phyloP scores from a whole-genome alignment of 2,888 invertebrate genomes.

The Myopa tessellatipennis region DNA sequence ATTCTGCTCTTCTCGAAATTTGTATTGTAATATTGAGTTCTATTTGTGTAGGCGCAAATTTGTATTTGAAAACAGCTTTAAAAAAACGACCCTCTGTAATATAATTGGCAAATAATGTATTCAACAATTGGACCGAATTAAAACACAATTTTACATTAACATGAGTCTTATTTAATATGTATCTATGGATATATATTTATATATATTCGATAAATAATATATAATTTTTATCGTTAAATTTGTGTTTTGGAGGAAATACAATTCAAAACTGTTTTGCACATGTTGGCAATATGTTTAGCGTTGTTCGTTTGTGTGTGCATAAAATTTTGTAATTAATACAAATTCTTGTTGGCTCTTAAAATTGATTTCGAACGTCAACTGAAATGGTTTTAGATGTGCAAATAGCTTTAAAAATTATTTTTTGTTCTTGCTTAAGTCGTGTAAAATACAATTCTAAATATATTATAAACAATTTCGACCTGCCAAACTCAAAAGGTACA shows the following conservation, averaged over 20 bases:
- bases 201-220: conserved; percentile 31
- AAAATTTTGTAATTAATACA: conserved; percentile 19
- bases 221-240: conserved; percentile 25
- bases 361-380: conserved; percentile 35
- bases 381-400: not conserved
- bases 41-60: too few species aligned
- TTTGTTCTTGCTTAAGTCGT: conserved; percentile 39
- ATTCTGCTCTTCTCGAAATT: too few species aligned
- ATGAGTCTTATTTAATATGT: conserved; percentile 24
- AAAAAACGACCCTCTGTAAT: not conserved
- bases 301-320: not conserved
- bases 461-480: conserved; percentile 64
- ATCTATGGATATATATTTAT: conserved; percentile 10
- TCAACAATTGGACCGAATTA: not conserved
- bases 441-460: conserved; percentile 21
- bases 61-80: too few species aligned
- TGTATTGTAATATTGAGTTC: too few species aligned
- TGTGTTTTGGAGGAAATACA: conserved; percentile 23
- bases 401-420: conserved; percentile 33
- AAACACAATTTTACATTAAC: conserved; percentile 30
- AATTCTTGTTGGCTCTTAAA: conserved; percentile 44
- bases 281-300: not conserved
- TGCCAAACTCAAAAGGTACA: conserved; percentile 67
- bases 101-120: not conserved
- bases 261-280: conserved; percentile 7